Percentiles rank a stretch among this genome's conserved stretches.
phyloP scores from a whole-genome alignment of 1,140 invertebrate genomes.

The Drosophila ercepeae region DNA sequence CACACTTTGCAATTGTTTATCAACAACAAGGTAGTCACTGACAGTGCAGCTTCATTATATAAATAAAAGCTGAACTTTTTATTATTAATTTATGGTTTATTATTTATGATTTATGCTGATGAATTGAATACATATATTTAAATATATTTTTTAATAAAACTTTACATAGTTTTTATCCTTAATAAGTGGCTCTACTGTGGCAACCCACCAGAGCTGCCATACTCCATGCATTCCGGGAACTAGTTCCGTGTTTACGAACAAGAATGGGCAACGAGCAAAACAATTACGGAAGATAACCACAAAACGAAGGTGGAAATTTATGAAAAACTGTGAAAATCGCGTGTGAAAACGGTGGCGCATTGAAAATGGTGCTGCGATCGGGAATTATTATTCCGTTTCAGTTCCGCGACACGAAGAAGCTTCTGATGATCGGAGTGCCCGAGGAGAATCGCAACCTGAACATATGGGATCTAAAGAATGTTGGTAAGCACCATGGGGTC shows the following conservation, averaged over 20 bases:
- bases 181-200: background rate
- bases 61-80: no score
- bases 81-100: background rate
- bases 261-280: slow-evolving; percentile 75
- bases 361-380: slow-evolving; percentile 80
- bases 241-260: slow-evolving; percentile 68
- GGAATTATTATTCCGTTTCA: slow-evolving; percentile 83
- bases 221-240: background rate
- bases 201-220: background rate
- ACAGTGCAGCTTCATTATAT: background rate
- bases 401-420: slow-evolving; percentile 80
- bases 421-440: slow-evolving; percentile 79
- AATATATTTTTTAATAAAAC: background rate
- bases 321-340: slow-evolving; percentile 79
- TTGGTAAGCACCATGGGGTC: slow-evolving; percentile 58
- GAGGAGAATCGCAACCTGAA: slow-evolving; percentile 80
- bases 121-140: no score
- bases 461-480: slow-evolving; percentile 82
- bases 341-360: slow-evolving; percentile 63
- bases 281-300: slow-evolving; percentile 74
- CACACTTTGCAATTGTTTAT: background rate
- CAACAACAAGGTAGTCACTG: background rate
- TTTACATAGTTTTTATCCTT: background rate
- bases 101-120: no score
- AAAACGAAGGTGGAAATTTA: slow-evolving; percentile 74